Evolutionary conservation across 2,888 invertebrate species (phyloP).

Genomic region (Dendrolimus houi): DNA sequence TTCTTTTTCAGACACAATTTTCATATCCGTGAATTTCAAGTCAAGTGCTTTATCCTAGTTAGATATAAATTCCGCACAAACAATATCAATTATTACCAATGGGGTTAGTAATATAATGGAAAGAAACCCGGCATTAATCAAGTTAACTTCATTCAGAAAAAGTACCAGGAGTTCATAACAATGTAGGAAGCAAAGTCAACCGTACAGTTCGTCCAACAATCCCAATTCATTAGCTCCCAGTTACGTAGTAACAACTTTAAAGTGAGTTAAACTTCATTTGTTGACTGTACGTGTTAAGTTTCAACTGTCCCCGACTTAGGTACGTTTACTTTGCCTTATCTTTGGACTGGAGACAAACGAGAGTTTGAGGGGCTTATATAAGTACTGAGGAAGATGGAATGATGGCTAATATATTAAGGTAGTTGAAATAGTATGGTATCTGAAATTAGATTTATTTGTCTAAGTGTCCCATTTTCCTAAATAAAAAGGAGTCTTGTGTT

Average conservation of each 20-base stretch:
- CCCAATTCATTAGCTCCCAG: slow-evolving; percentile 39
- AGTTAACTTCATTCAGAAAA: background rate
- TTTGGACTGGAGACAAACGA: slow-evolving; percentile 8
- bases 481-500: no score
- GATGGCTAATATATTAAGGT: background rate
- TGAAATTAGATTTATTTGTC: no score
- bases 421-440: no score
- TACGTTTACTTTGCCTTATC: slow-evolving; percentile 18
- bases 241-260: slow-evolving; percentile 21
- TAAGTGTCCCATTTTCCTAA: no score
- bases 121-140: slow-evolving; percentile 4
- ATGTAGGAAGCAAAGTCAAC: slow-evolving; percentile 6
- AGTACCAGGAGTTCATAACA: slow-evolving; percentile 18
- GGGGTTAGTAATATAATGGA: background rate
- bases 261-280: slow-evolving; percentile 32
- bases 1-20: no score
- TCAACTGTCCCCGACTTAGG: slow-evolving; percentile 9
- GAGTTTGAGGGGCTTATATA: background rate
- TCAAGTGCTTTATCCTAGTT: no score
- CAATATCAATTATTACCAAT: no score
- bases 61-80: no score
- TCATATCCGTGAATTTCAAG: no score
- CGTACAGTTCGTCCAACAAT: slow-evolving; percentile 17
- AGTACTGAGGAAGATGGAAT: background rate
- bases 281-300: slow-evolving; percentile 30